Evolutionary conservation across 2,113 vertebrate genomes (phyloP).

Genomic region (Laticauda colubrina): DNA sequence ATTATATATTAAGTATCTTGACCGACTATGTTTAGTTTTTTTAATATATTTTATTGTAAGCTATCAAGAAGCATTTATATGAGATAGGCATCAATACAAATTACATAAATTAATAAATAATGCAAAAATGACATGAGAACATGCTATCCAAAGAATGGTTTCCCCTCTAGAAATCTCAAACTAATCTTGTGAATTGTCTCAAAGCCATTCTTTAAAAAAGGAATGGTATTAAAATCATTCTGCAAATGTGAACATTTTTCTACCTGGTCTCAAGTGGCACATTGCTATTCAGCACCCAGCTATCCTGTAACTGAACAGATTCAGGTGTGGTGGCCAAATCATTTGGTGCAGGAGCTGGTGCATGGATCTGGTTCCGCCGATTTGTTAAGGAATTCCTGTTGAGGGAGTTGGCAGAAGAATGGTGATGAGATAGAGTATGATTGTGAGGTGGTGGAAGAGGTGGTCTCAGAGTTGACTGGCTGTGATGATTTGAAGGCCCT

Average conservation of each 20-base stretch:
- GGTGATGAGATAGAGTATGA: slow-evolving; percentile 92
- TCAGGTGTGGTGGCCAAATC: slow-evolving; percentile 95
- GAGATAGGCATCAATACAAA: not conserved
- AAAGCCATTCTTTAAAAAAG: fast-evolving
- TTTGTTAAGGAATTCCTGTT: slow-evolving; percentile 94
- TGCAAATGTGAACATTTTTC: not conserved
- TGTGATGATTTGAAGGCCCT: slow-evolving; percentile 96
- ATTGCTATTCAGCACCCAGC: slow-evolving; percentile 99
- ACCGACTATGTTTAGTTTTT: not conserved
- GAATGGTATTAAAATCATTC: fast-evolving
- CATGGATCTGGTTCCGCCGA: slow-evolving; percentile 90
- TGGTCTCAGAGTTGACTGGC: slow-evolving; percentile 91
- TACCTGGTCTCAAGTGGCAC: slow-evolving; percentile 97
- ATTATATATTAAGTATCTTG: not conserved
- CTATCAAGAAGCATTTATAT: not conserved
- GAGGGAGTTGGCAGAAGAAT: slow-evolving; percentile 95
- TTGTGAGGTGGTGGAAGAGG: slow-evolving; percentile 96
- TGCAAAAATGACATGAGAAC: not conserved
- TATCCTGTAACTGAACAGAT: slow-evolving; percentile 98
- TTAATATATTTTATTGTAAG: not conserved
- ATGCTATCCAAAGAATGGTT: not conserved
- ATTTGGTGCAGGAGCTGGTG: slow-evolving; percentile 82
- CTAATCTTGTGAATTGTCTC: not conserved
- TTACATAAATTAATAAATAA: not conserved
- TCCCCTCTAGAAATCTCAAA: not conserved